Conservation (phyloP, 2,888 invertebrate genomes). For the Chouioia cunea region DNA sequence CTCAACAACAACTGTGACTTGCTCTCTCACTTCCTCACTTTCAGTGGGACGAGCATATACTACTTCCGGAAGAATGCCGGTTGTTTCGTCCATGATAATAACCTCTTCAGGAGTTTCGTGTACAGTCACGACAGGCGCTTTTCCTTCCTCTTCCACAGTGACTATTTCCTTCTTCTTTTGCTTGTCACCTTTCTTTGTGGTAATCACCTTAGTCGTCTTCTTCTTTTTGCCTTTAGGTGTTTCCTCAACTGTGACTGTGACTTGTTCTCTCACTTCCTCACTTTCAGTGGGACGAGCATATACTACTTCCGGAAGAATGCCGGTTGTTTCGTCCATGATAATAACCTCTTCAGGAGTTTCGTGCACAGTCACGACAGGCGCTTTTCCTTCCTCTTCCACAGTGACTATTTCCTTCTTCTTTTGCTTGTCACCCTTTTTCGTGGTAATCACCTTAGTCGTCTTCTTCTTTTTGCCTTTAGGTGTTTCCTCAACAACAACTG, state of each 20-base stretch:
- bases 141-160: no score
- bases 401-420: constrained; percentile 60
- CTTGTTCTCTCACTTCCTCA: constrained; percentile 52
- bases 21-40: no score
- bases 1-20: no score
- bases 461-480: constrained; percentile 56
- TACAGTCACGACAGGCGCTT: no score
- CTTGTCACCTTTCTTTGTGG: constrained; percentile 64
- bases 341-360: constrained; percentile 59
- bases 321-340: constrained; percentile 41
- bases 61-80: no score
- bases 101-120: no score
- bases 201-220: constrained; percentile 62
- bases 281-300: constrained; percentile 48
- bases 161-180: constrained; percentile 68
- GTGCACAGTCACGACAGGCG: constrained; percentile 67
- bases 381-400: constrained; percentile 68
- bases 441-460: constrained; percentile 63
- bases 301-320: constrained; percentile 30
- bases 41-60: no score
- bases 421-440: constrained; percentile 37
- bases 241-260: constrained; percentile 54
- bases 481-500: constrained; percentile 54
- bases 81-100: no score
- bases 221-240: constrained; percentile 50